phyloP scores from a whole-genome alignment of 2,888 invertebrate species.

The Hyalella azteca region DNA sequence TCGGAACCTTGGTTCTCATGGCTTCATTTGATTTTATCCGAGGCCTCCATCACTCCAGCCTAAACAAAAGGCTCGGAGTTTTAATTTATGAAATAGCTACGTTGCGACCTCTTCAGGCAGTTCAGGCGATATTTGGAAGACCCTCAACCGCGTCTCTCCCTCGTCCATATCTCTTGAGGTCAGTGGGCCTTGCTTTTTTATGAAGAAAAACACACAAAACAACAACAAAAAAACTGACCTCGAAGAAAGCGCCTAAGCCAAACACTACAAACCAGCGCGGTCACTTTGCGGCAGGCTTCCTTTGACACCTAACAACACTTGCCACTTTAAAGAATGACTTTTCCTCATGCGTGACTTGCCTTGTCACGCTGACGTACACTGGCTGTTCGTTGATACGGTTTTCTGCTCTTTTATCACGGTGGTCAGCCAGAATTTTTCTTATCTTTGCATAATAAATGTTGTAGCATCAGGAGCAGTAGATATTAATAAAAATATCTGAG shows the following conservation, averaged over 20 bases:
- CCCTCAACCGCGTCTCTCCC: not conserved
- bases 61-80: not conserved
- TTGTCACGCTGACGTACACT: not conserved
- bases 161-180: slow-evolving; percentile 17
- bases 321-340: slow-evolving; percentile 21
- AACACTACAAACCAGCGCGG: slow-evolving; percentile 9
- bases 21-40: no score
- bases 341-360: not conserved
- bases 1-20: no score
- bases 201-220: no score
- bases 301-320: not conserved
- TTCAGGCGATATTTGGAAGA: not conserved
- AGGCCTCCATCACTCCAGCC: no score
- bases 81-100: not conserved
- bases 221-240: not conserved
- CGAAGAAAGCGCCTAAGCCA: not conserved
- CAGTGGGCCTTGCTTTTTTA: not conserved
- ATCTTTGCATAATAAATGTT: no score
- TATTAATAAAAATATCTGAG: no score
- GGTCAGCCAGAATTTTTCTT: no score
- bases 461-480: no score
- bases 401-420: no score
- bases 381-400: not conserved
- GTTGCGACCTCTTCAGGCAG: not conserved
- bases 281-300: not conserved